Base-by-base conservation (phyloP, 2,888 invertebrate genomes). In the Nymphalis polychloros region DNA sequence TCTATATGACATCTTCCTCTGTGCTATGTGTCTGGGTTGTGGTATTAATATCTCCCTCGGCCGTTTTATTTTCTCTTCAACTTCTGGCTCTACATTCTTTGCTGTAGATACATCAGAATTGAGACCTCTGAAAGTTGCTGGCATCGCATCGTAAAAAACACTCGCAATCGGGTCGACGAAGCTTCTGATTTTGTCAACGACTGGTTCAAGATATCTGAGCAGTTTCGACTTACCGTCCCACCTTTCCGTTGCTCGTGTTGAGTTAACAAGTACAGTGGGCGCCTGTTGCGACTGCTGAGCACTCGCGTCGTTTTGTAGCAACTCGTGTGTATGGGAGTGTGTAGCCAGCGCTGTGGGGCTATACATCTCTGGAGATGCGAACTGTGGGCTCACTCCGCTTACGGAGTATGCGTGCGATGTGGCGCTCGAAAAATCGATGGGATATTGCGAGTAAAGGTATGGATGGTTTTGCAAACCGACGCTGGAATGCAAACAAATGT, bases 251-350 rank as follows among this genome's bases (percentile, higher is more conserved):
- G 92, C 92, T 79, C 88, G 81, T 67, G 92, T 92, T 53, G 85
- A 81, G 80, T 92, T 92, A 68, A 87, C 80, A 61, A 91, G 85
- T 72, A 90, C 81, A 52, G 84, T 84, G 59, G 88, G 89, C 83
- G 87, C 88, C 86, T 90, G 90, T 84, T 93, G 93, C 79, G 93
- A 93, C 85, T 92, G 91, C 87, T 92, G 93, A 83, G 93, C 93
- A 77, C 89, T 85, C 76, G 87, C 87, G 79, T 93, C 93, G 76
- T 84, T 84, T 71, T 87, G 92, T 69, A 92, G 83, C 75, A 92
- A 83, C 76, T 93, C 93, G 76, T 90, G 86, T 70, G 83, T 74
- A 75, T 92, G 89, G 71, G 86, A 73, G 65, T 92, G 87, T 68
- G 85, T 75, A 73, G 84, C 90, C 82, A 92, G 75, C 70, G 85